Evolutionary conservation across 2,888 invertebrate genomes (phyloP).

Genomic region (Acleris cristana): DNA sequence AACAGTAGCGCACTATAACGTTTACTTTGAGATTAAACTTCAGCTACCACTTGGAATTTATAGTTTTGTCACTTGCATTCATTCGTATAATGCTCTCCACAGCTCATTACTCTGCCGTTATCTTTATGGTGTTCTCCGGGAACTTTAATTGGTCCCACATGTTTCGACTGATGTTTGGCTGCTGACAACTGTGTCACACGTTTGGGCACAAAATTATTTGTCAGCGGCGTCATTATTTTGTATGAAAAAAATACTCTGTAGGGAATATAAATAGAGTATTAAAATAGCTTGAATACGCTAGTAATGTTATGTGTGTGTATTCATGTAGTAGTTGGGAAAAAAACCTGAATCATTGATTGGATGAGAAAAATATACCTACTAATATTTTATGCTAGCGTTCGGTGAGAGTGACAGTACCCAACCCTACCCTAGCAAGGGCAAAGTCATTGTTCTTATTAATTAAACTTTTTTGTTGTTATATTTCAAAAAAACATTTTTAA

Average conservation of each 20-base stretch:
- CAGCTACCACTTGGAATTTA: constrained; percentile 43
- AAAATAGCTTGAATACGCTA: too few species aligned
- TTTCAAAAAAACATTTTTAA: too few species aligned
- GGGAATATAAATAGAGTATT: background rate
- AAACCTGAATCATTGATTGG: too few species aligned
- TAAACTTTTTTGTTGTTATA: too few species aligned
- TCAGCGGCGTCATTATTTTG: constrained; percentile 27
- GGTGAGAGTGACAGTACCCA: too few species aligned
- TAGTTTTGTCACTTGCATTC: constrained; percentile 70
- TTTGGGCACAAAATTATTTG: constrained; percentile 48
- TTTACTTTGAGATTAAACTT: constrained; percentile 13
- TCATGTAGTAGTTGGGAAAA: too few species aligned
- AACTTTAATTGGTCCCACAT: constrained; percentile 81
- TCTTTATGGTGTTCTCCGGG: constrained; percentile 75
- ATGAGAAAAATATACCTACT: too few species aligned
- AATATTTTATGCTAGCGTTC: too few species aligned
- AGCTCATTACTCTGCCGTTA: constrained; percentile 77
- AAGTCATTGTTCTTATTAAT: too few species aligned
- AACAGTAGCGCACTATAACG: constrained; percentile 16
- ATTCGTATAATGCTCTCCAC: constrained; percentile 76
- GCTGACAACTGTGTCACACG: constrained; percentile 63
- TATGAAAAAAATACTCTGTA: background rate
- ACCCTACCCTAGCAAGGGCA: too few species aligned
- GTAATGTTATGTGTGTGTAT: too few species aligned
- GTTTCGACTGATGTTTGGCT: constrained; percentile 64